A percentile compares a stretch with the other conserved stretches of the same genome.
These are phyloP conservation scores for Trachurus trachurus DNA, from an alignment of 2,797 vertebrate species.

Conservation along the genomic window DNA sequence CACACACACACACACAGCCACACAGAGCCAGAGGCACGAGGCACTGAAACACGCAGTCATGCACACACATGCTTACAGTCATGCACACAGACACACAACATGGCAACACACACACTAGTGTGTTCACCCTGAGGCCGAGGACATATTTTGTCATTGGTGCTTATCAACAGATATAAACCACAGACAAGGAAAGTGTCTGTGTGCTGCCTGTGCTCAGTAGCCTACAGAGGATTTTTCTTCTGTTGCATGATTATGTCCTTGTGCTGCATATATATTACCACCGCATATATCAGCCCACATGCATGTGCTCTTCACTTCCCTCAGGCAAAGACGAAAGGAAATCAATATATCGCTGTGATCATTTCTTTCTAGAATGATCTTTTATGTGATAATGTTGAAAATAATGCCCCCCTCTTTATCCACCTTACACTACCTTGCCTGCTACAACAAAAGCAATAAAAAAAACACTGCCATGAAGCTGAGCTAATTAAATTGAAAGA, in stretches of 20 bases:
- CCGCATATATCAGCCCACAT: conserved; percentile 25
- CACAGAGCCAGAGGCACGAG: conserved; percentile 46
- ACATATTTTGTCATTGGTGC: conserved; percentile 80
- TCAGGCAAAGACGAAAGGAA: conserved; percentile 4
- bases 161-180: conserved; percentile 70
- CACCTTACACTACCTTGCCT: conserved; percentile 29
- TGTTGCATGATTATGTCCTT: conserved; percentile 40
- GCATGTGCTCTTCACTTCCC: conserved; percentile 18
- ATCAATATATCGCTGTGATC: conserved; percentile 50
- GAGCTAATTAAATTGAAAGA: conserved; percentile 67
- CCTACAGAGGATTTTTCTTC: conserved; percentile 40
- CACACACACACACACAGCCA: conserved; percentile 32
- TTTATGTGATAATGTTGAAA: conserved; percentile 40
- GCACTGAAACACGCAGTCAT: conserved; percentile 27
- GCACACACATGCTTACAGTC: conserved; percentile 17
- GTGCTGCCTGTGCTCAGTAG: conserved; percentile 28
- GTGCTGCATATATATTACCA: conserved; percentile 33
- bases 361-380: conserved; percentile 36
- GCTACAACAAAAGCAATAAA: conserved; percentile 32
- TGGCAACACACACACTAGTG: conserved; percentile 34
- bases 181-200: conserved; percentile 59
- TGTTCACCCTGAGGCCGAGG: conserved; percentile 68
- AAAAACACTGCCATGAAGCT: conserved; percentile 38
- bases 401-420: conserved; percentile 16
- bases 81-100: conserved; percentile 19